Percentiles rank a stretch among this genome's conserved stretches.
Conservation (phyloP, 2,888 invertebrate species). For the Mantis religiosa region DNA sequence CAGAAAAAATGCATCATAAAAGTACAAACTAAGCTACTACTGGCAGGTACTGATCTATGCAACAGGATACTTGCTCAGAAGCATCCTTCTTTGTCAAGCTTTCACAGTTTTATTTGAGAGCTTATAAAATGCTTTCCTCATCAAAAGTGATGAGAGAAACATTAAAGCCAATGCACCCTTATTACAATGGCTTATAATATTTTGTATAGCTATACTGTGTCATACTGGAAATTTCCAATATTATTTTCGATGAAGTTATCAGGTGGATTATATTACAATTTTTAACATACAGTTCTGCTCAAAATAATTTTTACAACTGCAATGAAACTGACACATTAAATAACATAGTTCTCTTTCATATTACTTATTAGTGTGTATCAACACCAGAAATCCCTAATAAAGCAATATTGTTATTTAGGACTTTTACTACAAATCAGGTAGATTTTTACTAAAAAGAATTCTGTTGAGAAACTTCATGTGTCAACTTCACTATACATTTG, state of each 20-base stretch:
- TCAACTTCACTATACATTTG: not conserved
- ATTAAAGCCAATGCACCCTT: not conserved
- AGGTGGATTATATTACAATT: not conserved
- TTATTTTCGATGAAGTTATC: not conserved
- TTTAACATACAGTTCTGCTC: not conserved
- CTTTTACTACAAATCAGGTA: not conserved
- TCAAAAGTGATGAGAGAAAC: not conserved
- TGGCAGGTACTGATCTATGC: not conserved
- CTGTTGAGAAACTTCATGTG: not conserved
- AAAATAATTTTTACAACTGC: not conserved
- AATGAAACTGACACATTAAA: not conserved
- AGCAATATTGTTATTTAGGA: not conserved
- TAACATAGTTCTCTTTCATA: not conserved
- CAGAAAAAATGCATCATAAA: not conserved
- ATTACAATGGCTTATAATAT: not conserved
- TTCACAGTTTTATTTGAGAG: not conserved
- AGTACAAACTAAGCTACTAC: not conserved
- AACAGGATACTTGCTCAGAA: not conserved
- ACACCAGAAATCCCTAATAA: not conserved
- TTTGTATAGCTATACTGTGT: not conserved
- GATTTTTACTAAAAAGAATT: not conserved
- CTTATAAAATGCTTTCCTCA: not conserved
- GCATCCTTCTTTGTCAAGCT: not conserved
- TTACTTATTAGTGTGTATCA: not conserved
- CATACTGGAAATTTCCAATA: not conserved